phyloP scores from a whole-genome alignment of 2,113 vertebrate species.

The Sapayoa aenigma region DNA sequence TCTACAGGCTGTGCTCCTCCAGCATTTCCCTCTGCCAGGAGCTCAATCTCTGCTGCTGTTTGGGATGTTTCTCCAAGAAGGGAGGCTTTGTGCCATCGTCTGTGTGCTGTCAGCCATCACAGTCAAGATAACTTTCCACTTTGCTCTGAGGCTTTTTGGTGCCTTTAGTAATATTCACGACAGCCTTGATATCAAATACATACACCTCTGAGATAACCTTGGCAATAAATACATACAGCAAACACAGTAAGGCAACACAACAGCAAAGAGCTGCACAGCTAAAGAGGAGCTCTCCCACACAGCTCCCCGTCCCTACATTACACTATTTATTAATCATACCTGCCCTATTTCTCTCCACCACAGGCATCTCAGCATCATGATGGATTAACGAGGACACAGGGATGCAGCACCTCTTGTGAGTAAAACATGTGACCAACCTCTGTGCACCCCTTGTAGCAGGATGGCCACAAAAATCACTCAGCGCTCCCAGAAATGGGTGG shows the following conservation, averaged over 20 bases:
- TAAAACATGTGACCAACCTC: not conserved
- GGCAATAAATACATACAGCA: not conserved
- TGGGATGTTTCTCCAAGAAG: not conserved
- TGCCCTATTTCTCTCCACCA: not conserved
- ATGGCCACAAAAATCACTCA: rapidly evolving
- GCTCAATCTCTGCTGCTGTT: not conserved
- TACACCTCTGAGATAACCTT: not conserved
- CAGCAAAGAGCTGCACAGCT: not conserved
- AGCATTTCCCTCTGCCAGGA: not conserved
- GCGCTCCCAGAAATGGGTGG: not conserved
- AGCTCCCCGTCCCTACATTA: not conserved
- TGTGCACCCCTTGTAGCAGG: rapidly evolving
- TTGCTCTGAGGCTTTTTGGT: not conserved
- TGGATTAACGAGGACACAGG: not conserved
- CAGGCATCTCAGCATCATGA: not conserved
- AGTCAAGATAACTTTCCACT: not conserved
- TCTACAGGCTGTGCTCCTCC: not conserved
- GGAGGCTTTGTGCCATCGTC: not conserved
- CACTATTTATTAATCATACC: not conserved
- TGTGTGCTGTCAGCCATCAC: not conserved
- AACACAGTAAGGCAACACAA: not conserved
- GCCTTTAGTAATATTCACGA: not conserved
- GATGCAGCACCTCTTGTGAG: not conserved
- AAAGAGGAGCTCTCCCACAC: not conserved
- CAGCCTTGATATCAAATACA: not conserved